Base-by-base conservation (phyloP, 2,888 invertebrate species). In the Tuta absoluta region DNA sequence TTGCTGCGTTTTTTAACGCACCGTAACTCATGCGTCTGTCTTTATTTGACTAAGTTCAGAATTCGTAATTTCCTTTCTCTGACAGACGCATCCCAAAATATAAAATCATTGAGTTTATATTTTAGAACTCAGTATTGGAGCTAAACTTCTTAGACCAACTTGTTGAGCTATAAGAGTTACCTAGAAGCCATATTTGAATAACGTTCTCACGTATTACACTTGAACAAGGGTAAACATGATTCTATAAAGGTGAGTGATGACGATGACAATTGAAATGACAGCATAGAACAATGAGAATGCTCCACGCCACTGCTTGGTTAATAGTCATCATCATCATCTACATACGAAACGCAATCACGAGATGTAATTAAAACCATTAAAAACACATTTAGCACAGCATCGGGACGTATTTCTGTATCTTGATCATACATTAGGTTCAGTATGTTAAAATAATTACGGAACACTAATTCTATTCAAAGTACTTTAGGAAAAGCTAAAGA, bases 331-430 rank as follows among this genome's bases (percentile, higher is more conserved):
- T 72, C 74, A 74, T 75, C 73, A 73, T 73, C 69, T 68, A 69
- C 73, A n/a, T 68, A 69, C 73, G 76, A 76, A 84, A 69, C 73
- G 77, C 77, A 84, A 85, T 86, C 84, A 84, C 67, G 71, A 74
- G 68, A 73, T 75, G 79, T 83, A 89, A 89, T 89, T 89, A 89
- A 85, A 85, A 87, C 88, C 79, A 89, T 90, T 90, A 90, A 87
- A 89, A 87, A 81, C 77, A 86, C 88, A 90, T 89, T 89, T 88
- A 85, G 80, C 81, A 74, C 77, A 77, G 71, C 75, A 74, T 71
- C 69, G 24, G 38, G 37, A 37, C 21, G 2, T 58, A 21, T 37
- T 38, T 58, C 58, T 56, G 28, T 56, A 60, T 60, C 60, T 41
- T 60, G 60, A 45, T 60, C 41, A 17, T 60, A 21, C 24, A 60